Percentiles rank a stretch among this genome's conserved stretches.
These are phyloP conservation scores for Dicyrtoma fusca DNA, from an alignment of 2,888 invertebrate species.

Conservation along the genomic window DNA sequence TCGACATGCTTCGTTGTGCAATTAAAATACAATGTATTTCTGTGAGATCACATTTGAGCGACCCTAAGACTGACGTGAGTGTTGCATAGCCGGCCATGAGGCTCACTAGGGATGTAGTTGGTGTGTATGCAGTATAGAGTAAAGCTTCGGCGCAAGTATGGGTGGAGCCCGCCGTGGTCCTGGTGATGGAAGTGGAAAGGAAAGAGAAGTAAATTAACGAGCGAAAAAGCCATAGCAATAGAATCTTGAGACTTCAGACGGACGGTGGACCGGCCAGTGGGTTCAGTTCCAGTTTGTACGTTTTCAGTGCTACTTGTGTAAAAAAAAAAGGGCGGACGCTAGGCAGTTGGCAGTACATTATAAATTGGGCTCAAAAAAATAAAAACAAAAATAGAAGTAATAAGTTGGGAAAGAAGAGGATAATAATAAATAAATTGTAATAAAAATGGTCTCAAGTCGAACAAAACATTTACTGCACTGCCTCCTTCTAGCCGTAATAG, in stretches of 20 bases:
- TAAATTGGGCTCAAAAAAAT: slow-evolving; percentile 9
- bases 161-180: neutral
- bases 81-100: no score
- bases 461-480: slow-evolving; percentile 82
- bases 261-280: slow-evolving; percentile 17
- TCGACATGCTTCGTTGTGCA: no score
- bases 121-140: neutral
- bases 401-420: neutral
- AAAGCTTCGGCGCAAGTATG: neutral
- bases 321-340: slow-evolving; percentile 1
- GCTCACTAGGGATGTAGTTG: neutral
- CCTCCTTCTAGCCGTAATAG: slow-evolving; percentile 72
- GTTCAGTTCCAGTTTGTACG: slow-evolving; percentile 17
- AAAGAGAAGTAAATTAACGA: slow-evolving; percentile 6
- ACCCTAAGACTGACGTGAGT: no score
- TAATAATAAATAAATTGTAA: neutral
- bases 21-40: no score
- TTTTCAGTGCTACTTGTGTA: slow-evolving; percentile 7
- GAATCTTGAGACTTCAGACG: neutral
- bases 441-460: slow-evolving; percentile 61
- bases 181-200: slow-evolving; percentile 1
- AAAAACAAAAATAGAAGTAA: neutral
- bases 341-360: neutral
- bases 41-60: no score
- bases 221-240: slow-evolving; percentile 12